A percentile compares a stretch with the other conserved stretches of the same genome.
These are phyloP conservation scores for Echiichthys vipera DNA, from an alignment of 2,797 vertebrate species.

Conservation along the genomic window DNA sequence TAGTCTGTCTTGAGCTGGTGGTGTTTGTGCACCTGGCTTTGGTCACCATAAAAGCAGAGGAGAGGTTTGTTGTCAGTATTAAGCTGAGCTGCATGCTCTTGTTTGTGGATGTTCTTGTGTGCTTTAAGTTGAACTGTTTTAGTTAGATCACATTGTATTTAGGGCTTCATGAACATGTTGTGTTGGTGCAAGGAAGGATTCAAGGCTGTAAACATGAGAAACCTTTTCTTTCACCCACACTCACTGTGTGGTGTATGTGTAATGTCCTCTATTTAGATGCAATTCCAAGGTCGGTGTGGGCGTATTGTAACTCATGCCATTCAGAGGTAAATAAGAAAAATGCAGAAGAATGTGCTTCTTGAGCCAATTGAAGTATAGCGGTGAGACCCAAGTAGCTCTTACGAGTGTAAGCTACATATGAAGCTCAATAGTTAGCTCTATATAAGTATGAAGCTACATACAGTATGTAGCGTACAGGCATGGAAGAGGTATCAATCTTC, in stretches of 20 bases:
- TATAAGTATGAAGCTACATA: too few relatives aligned
- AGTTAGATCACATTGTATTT: not conserved
- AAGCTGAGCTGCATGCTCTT: not conserved
- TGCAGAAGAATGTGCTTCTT: conserved; percentile 36
- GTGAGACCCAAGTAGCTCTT: not conserved
- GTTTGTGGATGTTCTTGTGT: not conserved
- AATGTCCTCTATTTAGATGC: conserved; percentile 62
- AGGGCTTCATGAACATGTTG: conserved; percentile 1
- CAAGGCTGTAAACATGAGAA: conserved; percentile 38
- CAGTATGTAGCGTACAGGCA: not conserved
- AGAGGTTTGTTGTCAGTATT: conserved; percentile 13
- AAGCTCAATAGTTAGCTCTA: too few relatives aligned
- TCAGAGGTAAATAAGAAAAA: conserved; percentile 43
- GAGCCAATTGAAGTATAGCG: conserved; percentile 29
- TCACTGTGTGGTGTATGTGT: conserved; percentile 55
- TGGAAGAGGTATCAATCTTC: not conserved
- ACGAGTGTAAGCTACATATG: not conserved
- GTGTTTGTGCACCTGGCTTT: conserved; percentile 34
- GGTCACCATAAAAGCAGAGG: not conserved
- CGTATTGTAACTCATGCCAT: conserved; percentile 51
- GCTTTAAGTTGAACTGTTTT: not conserved
- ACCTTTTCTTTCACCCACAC: conserved; percentile 43
- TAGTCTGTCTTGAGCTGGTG: conserved; percentile 22
- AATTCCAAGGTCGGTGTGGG: conserved; percentile 64
- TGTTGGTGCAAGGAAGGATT: conserved; percentile 24